Conservation (phyloP, 2,113 vertebrate species). For the Pluvianellus socialis region DNA sequence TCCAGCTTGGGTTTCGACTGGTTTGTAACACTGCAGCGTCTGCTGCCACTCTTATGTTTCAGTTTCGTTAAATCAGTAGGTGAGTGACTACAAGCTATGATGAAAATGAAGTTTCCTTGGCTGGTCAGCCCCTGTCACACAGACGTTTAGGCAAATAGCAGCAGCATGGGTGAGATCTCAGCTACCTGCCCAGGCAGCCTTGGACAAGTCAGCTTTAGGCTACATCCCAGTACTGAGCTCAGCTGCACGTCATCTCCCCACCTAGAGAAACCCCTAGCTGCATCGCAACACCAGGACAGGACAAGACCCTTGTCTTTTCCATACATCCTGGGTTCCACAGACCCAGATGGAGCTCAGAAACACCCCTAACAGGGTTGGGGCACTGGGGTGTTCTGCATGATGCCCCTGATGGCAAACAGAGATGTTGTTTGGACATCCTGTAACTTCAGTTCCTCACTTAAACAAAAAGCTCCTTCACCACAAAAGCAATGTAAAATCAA, state of each 20-base stretch:
- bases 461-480: background rate
- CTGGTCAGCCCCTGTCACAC: background rate
- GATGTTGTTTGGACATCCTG: too few species aligned
- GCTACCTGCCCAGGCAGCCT: background rate
- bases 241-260: background rate
- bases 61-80: background rate
- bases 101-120: background rate
- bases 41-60: background rate
- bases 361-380: background rate
- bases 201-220: background rate
- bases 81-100: background rate
- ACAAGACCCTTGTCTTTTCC: background rate
- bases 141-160: background rate
- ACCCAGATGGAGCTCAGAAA: background rate
- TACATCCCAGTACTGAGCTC: background rate
- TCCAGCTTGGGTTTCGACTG: background rate
- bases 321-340: background rate
- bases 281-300: background rate
- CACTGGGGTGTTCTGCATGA: background rate
- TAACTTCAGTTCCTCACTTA: background rate
- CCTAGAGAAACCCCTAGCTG: background rate
- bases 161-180: background rate
- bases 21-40: background rate
- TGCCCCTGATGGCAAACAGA: background rate
- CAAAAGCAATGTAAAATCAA: background rate